These are phyloP conservation scores for Eudemis profundana DNA, from an alignment of 2,888 invertebrate species.

Conservation along the genomic window DNA sequence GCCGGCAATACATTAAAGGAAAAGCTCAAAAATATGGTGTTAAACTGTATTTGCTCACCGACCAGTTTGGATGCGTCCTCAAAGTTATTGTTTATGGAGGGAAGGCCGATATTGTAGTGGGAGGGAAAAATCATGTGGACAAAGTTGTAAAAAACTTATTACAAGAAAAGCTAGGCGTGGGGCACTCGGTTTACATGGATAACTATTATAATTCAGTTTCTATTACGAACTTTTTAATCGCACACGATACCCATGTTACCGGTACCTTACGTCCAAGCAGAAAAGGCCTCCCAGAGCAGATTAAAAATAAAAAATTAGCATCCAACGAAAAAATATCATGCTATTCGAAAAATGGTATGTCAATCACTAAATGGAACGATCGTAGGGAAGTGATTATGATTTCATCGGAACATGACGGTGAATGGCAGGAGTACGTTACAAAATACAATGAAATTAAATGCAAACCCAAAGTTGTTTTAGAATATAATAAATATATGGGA, in stretches of 20 bases:
- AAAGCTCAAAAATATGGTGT: not conserved
- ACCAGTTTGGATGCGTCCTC: not conserved
- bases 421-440: no score
- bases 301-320: constrained; percentile 20
- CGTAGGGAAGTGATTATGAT: constrained; percentile 10
- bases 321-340: not conserved
- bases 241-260: constrained; percentile 3
- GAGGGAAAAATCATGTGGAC: constrained; percentile 1
- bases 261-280: constrained; percentile 14
- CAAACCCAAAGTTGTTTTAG: no score
- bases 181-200: constrained; percentile 17
- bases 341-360: constrained; percentile 11
- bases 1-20: not conserved
- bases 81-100: not conserved
- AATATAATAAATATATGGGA: no score
- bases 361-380: constrained; percentile 10
- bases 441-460: no score
- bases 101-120: not conserved
- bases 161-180: not conserved
- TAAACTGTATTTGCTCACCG: not conserved
- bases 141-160: not conserved
- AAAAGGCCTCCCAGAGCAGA: constrained; percentile 1
- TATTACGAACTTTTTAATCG: not conserved
- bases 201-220: constrained; percentile 6
- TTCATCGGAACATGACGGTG: constrained; percentile 16